phyloP scores from a whole-genome alignment of 2,888 invertebrate genomes.

The Rhodophaea formosa region DNA sequence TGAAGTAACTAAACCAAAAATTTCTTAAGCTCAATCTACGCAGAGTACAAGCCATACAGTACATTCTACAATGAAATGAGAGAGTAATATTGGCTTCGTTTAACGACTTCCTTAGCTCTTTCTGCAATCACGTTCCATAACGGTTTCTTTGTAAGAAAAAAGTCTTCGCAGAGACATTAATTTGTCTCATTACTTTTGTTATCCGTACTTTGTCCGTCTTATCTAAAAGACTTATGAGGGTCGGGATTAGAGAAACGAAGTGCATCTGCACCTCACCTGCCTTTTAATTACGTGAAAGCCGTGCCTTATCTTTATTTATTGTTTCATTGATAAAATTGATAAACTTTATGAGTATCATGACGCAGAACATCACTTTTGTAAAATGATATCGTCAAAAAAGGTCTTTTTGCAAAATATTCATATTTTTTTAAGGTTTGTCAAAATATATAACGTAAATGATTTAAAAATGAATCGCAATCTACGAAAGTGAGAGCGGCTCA shows the following conservation, averaged over 20 bases:
- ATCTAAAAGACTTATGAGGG: slow-evolving; percentile 10
- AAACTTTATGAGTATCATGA: neutral
- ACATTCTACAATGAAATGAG: neutral
- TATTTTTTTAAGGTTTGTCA: no score
- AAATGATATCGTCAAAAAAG: no score
- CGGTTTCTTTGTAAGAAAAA: slow-evolving; percentile 7
- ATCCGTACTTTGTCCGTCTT: neutral
- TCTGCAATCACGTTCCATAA: slow-evolving; percentile 2
- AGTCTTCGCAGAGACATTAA: slow-evolving; percentile 1
- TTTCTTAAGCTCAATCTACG: no score
- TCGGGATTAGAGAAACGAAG: slow-evolving; percentile 4
- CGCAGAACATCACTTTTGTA: no score
- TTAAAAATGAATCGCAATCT: neutral
- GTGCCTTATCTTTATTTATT: slow-evolving; percentile 6
- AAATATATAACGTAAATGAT: no score
- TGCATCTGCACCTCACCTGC: slow-evolving; percentile 1
- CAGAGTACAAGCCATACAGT: no score
- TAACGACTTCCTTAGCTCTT: slow-evolving; percentile 7
- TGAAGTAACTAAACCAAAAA: neutral
- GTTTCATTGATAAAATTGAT: neutral
- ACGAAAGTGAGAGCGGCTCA: no score
- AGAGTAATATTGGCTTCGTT: slow-evolving; percentile 1
- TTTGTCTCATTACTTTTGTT: slow-evolving; percentile 13
- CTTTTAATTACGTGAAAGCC: neutral
- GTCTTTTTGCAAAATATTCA: no score